Conservation (phyloP, 2,797 vertebrate species). For the Gallinago nigripennis region DNA sequence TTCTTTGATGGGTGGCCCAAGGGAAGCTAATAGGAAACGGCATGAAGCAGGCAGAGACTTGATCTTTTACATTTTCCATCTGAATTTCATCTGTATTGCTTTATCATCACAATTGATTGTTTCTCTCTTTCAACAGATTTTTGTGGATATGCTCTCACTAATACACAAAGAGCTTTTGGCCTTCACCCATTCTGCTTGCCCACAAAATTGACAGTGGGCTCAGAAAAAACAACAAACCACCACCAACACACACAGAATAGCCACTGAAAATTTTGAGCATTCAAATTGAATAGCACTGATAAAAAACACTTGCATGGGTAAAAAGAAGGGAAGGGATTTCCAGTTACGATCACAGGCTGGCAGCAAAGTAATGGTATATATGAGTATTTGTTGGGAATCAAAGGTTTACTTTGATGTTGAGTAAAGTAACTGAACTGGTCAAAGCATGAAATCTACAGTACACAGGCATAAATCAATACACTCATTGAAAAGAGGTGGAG, state of each 20-base stretch:
- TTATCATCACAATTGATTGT: neutral
- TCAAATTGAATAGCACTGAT: neutral
- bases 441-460: neutral
- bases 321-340: neutral
- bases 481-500: neutral
- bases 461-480: neutral
- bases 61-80: neutral
- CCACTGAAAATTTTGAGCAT: neutral
- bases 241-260: neutral
- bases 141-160: neutral
- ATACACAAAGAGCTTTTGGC: neutral
- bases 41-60: neutral
- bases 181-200: neutral
- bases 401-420: neutral
- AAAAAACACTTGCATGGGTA: neutral
- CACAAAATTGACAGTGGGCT: neutral
- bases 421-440: neutral
- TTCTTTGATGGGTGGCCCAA: neutral
- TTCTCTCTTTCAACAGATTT: neutral
- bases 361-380: neutral
- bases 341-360: neutral
- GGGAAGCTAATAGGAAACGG: constrained; percentile 5
- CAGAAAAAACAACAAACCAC: neutral
- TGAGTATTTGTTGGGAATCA: neutral
- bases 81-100: neutral